Percentiles rank a stretch among this genome's conserved stretches.
These are phyloP conservation scores for Capitulum mitella DNA, from an alignment of 2,888 invertebrate species.

Conservation along the genomic window DNA sequence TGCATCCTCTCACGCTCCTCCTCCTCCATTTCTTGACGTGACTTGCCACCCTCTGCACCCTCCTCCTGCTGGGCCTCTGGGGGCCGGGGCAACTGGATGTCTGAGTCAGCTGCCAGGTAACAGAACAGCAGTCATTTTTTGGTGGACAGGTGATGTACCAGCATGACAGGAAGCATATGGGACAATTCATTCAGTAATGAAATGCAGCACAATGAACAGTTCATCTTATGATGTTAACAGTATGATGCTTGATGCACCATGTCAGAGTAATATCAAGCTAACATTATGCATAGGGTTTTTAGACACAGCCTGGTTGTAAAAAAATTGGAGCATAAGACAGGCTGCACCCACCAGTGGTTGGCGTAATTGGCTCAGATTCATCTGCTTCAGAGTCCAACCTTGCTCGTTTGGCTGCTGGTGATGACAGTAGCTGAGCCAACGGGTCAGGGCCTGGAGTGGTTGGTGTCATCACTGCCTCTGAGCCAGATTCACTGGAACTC, in stretches of 20 bases:
- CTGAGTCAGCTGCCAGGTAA: conserved; percentile 34
- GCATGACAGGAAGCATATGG: too few species aligned
- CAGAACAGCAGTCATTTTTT: too few species aligned
- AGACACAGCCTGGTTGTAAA: too few species aligned
- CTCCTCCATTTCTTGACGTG: conserved; percentile 78
- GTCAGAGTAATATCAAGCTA: too few species aligned
- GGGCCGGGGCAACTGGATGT: conserved; percentile 7
- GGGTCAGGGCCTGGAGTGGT: not conserved
- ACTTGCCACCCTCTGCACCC: conserved; percentile 44
- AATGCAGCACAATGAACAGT: too few species aligned
- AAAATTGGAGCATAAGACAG: too few species aligned
- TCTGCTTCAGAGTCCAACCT: not conserved
- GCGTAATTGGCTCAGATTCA: not conserved
- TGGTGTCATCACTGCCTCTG: not conserved
- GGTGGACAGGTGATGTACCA: too few species aligned
- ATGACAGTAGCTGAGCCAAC: not conserved
- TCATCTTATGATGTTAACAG: too few species aligned
- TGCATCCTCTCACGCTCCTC: conserved; percentile 95
- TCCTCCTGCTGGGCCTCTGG: not conserved
- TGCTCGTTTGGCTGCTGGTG: not conserved
- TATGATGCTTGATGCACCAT: too few species aligned
- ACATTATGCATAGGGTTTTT: too few species aligned
- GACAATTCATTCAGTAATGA: too few species aligned
- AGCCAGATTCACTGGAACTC: conserved; percentile 17
- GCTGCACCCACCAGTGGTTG: conserved; percentile 38